A percentile compares a stretch with the other conserved stretches of the same genome.
phyloP scores from a whole-genome alignment of 2,797 vertebrate species.

The Sebastes nivosus region DNA sequence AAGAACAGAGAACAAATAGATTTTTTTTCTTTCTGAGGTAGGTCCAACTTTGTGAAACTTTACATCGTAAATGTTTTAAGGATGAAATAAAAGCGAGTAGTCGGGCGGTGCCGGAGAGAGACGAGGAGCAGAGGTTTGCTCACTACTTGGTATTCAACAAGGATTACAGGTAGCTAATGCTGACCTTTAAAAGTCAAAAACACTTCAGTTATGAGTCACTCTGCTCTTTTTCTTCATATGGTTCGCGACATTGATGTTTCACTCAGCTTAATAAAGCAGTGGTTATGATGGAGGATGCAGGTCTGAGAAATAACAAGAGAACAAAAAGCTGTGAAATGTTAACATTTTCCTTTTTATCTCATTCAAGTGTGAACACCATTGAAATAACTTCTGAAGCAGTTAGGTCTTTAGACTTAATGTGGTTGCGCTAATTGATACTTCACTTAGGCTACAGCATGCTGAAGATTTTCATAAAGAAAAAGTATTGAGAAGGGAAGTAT shows the following conservation, averaged over 20 bases:
- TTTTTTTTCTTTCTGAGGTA: not conserved
- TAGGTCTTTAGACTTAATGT: not conserved
- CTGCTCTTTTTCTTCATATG: constrained; percentile 14
- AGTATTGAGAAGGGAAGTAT: no score
- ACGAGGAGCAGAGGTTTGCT: not conserved
- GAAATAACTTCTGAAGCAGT: not conserved
- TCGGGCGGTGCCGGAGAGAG: not conserved
- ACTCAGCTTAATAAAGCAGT: constrained; percentile 9
- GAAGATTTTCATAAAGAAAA: not conserved
- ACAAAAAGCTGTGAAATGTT: not conserved
- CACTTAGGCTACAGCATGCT: not conserved
- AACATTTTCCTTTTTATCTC: not conserved
- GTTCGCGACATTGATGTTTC: constrained; percentile 7
- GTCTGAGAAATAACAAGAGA: not conserved
- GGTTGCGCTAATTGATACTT: not conserved
- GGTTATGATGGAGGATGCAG: not conserved
- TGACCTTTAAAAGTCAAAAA: constrained; percentile 67
- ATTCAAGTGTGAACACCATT: not conserved
- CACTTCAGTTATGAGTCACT: constrained; percentile 35
- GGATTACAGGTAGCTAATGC: constrained; percentile 44
- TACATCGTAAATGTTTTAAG: not conserved
- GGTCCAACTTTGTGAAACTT: not conserved
- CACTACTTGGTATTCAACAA: constrained; percentile 39
- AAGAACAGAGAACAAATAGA: not conserved
- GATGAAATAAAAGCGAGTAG: not conserved